Base-by-base conservation (phyloP, 2,797 vertebrate species). In the Calcarius lapponicus region DNA sequence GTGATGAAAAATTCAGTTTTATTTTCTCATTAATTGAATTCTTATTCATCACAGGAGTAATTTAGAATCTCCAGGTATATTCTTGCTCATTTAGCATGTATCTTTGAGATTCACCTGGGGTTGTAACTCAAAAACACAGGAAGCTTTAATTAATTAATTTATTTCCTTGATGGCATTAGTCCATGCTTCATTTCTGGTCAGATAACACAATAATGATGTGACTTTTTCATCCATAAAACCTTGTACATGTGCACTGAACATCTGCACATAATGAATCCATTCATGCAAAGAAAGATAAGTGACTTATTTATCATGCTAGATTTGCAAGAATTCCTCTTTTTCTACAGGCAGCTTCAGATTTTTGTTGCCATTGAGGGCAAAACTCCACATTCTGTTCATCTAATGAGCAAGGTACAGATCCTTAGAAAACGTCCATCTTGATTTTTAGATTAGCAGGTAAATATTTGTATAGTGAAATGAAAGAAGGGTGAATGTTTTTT, bases 201-300 rank as follows among this genome's bases (percentile, higher is more conserved):
- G 36, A 93, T 95, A 96, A 94, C 81, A 93, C 91, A 92, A 95
- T 95, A 95, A 97, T 94, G 91, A 96, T 96, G 80, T 91, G 82
- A 95, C 74, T 90, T 98, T 94, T 96, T 97, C 87, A 85, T 95
- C 92, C 43, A 32, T 95, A 93, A 97, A 96, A 96, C 94, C 90
- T 96, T 97, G 94, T 92, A 94, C 95, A 98, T 96, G 86, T 95
- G 85, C 87, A 80, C 50, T 7, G 90, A 97, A 97, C 97, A 97
- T 98, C 97, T 97, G 96, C 96, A 97, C 97, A 97, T 97, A 98
- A 98, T 97, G 92, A 96, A 95, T 81, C 95, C 94, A 97, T 98
- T 98, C 96, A 98, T 96, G 85, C 86, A 92, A 86, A 97, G 90
- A 95, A 96, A 90, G 71, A 45, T 10, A 42, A 91, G 66, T 85